These are phyloP conservation scores for Mantis religiosa DNA, from an alignment of 2,888 invertebrate genomes.

Conservation along the genomic window DNA sequence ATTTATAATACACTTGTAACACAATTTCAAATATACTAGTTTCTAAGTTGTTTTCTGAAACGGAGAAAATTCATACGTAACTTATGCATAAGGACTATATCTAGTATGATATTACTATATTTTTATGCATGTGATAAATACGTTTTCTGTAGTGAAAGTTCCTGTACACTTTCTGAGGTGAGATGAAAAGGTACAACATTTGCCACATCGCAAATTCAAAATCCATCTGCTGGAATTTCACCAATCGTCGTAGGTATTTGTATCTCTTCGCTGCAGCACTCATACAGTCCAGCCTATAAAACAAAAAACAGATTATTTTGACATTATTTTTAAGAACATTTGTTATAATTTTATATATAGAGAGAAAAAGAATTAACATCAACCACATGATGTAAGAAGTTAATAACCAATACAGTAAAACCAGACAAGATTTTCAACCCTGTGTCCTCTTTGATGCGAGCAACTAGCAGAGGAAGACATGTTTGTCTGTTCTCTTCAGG, in stretches of 20 bases:
- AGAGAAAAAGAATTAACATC: background rate
- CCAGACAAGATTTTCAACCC: too few species aligned
- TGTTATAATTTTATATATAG: background rate
- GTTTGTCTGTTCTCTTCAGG: too few species aligned
- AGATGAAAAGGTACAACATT: slow-evolving; percentile 89
- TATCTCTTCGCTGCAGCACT: slow-evolving; percentile 85
- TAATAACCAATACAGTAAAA: too few species aligned
- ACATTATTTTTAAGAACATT: background rate
- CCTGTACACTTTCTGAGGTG: slow-evolving; percentile 95
- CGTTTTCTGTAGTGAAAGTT: slow-evolving; percentile 98
- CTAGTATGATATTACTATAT: too few species aligned
- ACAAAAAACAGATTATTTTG: slow-evolving; percentile 7
- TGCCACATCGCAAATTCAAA: slow-evolving; percentile 99
- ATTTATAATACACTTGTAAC: too few species aligned
- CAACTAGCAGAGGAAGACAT: too few species aligned
- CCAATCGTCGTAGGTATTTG: slow-evolving; percentile 77
- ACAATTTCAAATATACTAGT: too few species aligned
- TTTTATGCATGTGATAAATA: slow-evolving; percentile 40
- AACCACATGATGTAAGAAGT: background rate
- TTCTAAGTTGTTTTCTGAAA: too few species aligned
- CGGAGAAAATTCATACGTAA: too few species aligned
- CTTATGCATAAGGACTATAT: too few species aligned
- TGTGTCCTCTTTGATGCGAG: too few species aligned
- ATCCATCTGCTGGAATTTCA: slow-evolving; percentile 97
- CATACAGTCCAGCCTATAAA: slow-evolving; percentile 63